Conservation (phyloP, 2,888 invertebrate genomes). For the Silvanus unidentatus region DNA sequence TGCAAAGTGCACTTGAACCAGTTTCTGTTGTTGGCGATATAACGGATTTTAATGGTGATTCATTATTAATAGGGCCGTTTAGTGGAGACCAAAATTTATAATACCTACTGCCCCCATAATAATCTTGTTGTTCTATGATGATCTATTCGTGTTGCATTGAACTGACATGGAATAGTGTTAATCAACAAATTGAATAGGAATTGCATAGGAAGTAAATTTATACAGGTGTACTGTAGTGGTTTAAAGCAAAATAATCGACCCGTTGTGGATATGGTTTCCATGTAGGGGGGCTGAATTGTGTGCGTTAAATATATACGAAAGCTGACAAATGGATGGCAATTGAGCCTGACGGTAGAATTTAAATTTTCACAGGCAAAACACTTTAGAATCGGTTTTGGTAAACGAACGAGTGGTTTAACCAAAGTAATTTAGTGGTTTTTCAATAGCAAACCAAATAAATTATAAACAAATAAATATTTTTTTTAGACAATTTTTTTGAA, state of each 20-base stretch:
- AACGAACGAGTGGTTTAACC: conserved; percentile 7
- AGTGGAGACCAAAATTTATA: too few relatives aligned
- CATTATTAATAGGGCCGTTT: too few relatives aligned
- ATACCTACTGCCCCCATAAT: too few relatives aligned
- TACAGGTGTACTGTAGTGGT: conserved; percentile 25
- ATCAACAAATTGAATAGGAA: conserved; percentile 37
- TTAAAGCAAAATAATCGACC: conserved; percentile 20
- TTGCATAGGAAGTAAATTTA: conserved; percentile 22
- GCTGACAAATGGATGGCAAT: conserved; percentile 15
- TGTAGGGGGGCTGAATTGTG: too few relatives aligned
- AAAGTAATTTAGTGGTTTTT: background rate
- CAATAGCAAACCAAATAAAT: background rate
- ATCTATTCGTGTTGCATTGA: conserved; percentile 33
- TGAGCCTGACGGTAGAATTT: conserved; percentile 11
- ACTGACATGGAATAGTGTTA: conserved; percentile 32
- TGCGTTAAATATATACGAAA: conserved; percentile 6
- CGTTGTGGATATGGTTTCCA: conserved; percentile 15
- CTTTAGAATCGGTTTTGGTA: conserved; percentile 7
- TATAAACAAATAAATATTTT: too few relatives aligned
- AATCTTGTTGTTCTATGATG: conserved; percentile 18
- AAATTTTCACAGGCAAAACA: conserved; percentile 12
- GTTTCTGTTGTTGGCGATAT: too few relatives aligned
- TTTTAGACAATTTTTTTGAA: too few relatives aligned
- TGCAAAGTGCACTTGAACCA: too few relatives aligned
- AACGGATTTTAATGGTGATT: too few relatives aligned